Evolutionary conservation across 2,113 vertebrate genomes (phyloP).

Genomic region (Monarcha castaneiventris): DNA sequence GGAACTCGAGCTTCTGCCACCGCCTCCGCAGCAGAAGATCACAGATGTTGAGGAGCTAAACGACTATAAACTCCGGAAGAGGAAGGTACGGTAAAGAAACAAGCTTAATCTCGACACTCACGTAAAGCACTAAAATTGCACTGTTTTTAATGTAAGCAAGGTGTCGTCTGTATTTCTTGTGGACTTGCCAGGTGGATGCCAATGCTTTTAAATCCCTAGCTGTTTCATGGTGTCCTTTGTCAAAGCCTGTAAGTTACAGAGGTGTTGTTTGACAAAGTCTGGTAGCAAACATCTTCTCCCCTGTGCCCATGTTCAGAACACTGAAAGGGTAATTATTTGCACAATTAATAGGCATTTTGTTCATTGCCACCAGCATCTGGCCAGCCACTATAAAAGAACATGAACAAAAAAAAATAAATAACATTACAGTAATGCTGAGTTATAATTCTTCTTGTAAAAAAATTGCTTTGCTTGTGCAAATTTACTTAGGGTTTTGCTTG

Average conservation of each 20-base stretch:
- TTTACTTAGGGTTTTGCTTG: background rate
- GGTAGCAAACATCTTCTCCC: accelerated
- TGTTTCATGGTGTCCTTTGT: accelerated
- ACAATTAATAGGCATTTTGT: accelerated
- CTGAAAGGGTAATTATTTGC: too few relatives aligned
- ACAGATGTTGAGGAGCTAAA: conserved; percentile 96
- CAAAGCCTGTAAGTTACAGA: accelerated
- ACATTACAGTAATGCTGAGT: background rate
- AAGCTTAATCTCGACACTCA: accelerated
- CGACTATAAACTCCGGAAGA: conserved; percentile 94
- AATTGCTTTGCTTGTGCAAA: background rate
- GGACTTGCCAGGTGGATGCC: background rate
- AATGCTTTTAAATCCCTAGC: accelerated
- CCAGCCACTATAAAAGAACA: background rate
- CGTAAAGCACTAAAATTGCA: accelerated
- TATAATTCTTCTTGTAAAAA: background rate
- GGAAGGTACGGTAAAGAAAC: conserved; percentile 78
- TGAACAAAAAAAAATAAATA: too few relatives aligned
- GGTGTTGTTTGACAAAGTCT: background rate
- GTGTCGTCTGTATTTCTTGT: accelerated
- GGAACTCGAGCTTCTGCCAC: conserved; percentile 95
- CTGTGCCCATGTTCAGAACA: accelerated
- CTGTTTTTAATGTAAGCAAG: background rate
- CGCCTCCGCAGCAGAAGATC: conserved; percentile 97
- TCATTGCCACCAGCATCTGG: background rate